Percentiles rank a stretch among this genome's conserved stretches.
Conservation (phyloP, 2,888 invertebrate species). For the Lithophane socia region DNA sequence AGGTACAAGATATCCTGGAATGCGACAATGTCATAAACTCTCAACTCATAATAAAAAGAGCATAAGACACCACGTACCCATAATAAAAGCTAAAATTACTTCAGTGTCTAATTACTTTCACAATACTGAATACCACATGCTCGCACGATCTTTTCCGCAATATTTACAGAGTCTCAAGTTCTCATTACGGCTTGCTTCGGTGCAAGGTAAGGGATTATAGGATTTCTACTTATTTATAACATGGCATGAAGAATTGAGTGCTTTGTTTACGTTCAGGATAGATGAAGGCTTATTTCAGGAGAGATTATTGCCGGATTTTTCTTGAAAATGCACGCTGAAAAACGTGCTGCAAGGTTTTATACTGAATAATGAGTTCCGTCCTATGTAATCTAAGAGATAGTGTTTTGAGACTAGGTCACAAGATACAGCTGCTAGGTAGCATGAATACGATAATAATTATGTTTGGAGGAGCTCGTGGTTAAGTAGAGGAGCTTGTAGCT, state of each 20-base stretch:
- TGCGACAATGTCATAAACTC: not conserved
- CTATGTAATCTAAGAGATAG: not conserved
- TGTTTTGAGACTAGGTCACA: not conserved
- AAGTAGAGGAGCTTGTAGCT: too few species aligned
- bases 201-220: slow-evolving; percentile 23
- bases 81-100: slow-evolving; percentile 9
- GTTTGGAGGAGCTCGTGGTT: not conserved
- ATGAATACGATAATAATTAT: not conserved
- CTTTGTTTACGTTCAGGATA: slow-evolving; percentile 17
- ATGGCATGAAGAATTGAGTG: slow-evolving; percentile 13
- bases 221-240: slow-evolving; percentile 34
- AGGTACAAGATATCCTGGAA: not conserved
- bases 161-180: slow-evolving; percentile 38
- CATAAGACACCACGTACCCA: not conserved
- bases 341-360: not conserved
- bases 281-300: slow-evolving; percentile 16
- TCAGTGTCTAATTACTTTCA: slow-evolving; percentile 12
- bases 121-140: slow-evolving; percentile 15
- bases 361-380: not conserved
- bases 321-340: not conserved
- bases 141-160: slow-evolving; percentile 14
- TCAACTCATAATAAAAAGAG: not conserved
- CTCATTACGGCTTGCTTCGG: slow-evolving; percentile 38
- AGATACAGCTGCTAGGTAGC: not conserved
- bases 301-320: not conserved